Percentiles rank a stretch among this genome's conserved stretches.
Conservation (phyloP, 2,797 vertebrate species). For the Phoebastria nigripes region DNA sequence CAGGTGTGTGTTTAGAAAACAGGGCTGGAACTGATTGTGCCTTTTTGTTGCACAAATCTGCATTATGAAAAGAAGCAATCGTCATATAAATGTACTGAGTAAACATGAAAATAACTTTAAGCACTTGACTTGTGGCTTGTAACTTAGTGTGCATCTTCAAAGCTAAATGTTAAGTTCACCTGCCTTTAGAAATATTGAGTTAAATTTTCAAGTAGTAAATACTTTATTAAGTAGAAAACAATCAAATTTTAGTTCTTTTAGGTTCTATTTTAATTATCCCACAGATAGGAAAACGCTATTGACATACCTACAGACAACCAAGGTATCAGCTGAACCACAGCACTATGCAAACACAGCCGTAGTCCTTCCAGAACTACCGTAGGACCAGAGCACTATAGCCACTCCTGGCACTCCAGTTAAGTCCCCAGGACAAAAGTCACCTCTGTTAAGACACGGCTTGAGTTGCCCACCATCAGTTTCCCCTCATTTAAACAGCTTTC, state of each 20-base stretch:
- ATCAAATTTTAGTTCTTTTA: neutral
- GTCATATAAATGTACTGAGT: neutral
- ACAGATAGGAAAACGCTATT: neutral
- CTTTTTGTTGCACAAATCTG: neutral
- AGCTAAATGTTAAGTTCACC: neutral
- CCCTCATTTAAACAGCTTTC: neutral
- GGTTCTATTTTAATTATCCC: neutral
- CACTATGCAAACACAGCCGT: neutral
- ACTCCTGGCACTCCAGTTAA: neutral
- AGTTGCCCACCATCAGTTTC: neutral
- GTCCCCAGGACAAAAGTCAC: neutral
- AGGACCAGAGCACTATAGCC: neutral
- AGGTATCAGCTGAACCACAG: neutral
- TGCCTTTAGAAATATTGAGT: neutral
- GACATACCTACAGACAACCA: neutral
- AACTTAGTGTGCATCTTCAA: neutral
- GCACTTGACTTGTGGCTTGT: neutral
- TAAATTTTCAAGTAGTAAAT: neutral
- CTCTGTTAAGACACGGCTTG: neutral
- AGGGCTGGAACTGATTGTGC: neutral
- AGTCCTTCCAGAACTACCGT: neutral
- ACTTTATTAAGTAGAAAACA: neutral
- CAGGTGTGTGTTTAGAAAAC: neutral
- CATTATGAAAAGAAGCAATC: neutral
- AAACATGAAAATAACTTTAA: conserved; percentile 1